Percentiles rank a stretch among this genome's conserved stretches.
Evolutionary conservation across 2,888 invertebrate genomes (phyloP).

Genomic region (Synergus japonicus): DNA sequence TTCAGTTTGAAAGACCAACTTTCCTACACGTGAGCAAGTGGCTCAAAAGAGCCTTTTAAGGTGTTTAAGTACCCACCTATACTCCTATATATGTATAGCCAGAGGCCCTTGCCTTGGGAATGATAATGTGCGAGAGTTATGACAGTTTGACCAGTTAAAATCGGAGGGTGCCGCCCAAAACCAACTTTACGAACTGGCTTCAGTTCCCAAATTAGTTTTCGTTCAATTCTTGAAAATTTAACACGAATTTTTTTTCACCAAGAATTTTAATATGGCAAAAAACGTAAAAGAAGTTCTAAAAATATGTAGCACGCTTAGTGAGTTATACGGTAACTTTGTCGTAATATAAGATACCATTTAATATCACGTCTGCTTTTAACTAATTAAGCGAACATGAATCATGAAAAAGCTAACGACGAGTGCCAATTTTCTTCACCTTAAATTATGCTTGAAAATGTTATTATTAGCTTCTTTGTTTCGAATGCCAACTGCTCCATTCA

Average conservation of each 20-base stretch:
- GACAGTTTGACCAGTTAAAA: conserved; percentile 22
- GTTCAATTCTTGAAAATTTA: not conserved
- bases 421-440: conserved; percentile 1
- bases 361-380: too few relatives aligned
- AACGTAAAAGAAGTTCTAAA: too few relatives aligned
- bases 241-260: not conserved
- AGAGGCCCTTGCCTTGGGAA: conserved; percentile 12
- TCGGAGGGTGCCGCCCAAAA: not conserved
- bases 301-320: too few relatives aligned
- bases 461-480: not conserved
- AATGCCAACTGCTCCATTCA: conserved; percentile 29
- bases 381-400: not conserved
- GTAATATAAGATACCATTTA: too few relatives aligned
- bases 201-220: conserved; percentile 1
- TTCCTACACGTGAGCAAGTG: conserved; percentile 38
- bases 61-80: conserved; percentile 32
- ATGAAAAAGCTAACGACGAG: conserved; percentile 15
- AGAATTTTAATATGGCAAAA: not conserved
- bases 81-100: not conserved
- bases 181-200: conserved; percentile 14
- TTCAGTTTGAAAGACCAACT: conserved; percentile 18
- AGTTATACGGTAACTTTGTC: too few relatives aligned
- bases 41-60: conserved; percentile 33
- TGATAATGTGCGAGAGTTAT: conserved; percentile 23
- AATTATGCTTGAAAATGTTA: conserved; percentile 42